Conservation (phyloP, 2,888 invertebrate genomes). For the Aquatica leii region DNA sequence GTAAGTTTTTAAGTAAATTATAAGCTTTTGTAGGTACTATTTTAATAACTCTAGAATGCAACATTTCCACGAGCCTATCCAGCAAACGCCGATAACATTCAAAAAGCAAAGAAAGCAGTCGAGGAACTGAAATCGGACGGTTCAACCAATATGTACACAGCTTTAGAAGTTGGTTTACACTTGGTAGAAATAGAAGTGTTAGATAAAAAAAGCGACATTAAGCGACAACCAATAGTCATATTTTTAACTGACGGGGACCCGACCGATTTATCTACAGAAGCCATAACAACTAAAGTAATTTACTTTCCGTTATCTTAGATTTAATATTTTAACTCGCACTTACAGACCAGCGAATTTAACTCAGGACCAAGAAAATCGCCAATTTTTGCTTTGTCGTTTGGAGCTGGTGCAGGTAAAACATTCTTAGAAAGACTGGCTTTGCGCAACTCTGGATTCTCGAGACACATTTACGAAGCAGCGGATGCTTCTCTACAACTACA, state of each 20-base stretch:
- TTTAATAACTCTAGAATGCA: constrained; percentile 48
- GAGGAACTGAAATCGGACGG: constrained; percentile 66
- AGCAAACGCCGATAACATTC: constrained; percentile 65
- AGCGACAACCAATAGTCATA: constrained; percentile 69
- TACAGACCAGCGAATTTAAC: constrained; percentile 62
- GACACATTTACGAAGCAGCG: constrained; percentile 75
- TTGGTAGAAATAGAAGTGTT: constrained; percentile 48
- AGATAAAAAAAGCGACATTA: constrained; percentile 42
- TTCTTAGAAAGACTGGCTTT: constrained; percentile 72
- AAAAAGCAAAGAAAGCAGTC: constrained; percentile 68
- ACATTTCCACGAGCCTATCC: constrained; percentile 63
- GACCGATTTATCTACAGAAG: neutral
- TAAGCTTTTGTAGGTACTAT: no score
- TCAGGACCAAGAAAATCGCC: constrained; percentile 56
- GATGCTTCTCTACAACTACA: constrained; percentile 73
- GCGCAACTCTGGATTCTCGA: constrained; percentile 72
- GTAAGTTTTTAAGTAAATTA: constrained; percentile 17
- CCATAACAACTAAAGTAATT: neutral
- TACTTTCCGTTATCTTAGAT: no score
- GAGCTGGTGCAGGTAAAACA: constrained; percentile 71
- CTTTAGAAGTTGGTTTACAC: constrained; percentile 64
- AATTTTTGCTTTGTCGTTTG: constrained; percentile 76
- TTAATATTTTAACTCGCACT: neutral
- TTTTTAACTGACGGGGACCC: constrained; percentile 66
- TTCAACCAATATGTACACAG: constrained; percentile 74